Conservation (phyloP, 2,113 vertebrate genomes). For the Enhydra lutris region DNA sequence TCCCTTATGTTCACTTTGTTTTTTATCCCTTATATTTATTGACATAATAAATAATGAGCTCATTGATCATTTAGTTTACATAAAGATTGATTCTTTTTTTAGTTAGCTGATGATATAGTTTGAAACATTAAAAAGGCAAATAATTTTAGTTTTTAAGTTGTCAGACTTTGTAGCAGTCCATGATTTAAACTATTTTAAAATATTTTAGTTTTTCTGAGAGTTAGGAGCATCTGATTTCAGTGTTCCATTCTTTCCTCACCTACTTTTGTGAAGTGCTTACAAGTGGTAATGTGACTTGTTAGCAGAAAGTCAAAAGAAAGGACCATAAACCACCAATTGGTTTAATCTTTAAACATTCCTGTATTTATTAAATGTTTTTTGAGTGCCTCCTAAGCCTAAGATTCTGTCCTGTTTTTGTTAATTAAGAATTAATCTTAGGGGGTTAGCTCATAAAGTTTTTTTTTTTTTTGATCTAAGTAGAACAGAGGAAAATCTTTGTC, state of each 20-base stretch:
- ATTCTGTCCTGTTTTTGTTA: neutral
- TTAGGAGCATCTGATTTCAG: neutral
- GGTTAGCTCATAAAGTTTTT: neutral
- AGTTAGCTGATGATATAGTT: neutral
- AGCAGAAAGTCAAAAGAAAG: neutral
- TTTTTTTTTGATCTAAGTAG: neutral
- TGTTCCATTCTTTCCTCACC: neutral
- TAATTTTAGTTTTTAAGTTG: neutral
- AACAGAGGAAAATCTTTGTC: neutral
- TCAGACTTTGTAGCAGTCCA: neutral
- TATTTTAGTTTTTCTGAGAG: neutral
- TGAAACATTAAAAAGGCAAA: constrained; percentile 13
- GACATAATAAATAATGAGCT: neutral
- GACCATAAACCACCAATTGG: neutral
- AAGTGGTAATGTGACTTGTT: neutral
- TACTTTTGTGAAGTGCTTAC: neutral
- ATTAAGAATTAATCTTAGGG: neutral
- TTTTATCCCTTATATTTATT: neutral
- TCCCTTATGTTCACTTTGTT: neutral
- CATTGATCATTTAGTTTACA: neutral
- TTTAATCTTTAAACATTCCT: neutral
- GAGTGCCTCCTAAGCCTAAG: neutral
- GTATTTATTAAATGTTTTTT: neutral
- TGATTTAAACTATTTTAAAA: neutral
- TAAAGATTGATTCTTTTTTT: neutral